phyloP scores from a whole-genome alignment of 2,888 invertebrate species.

The Synanthedon myopaeformis region DNA sequence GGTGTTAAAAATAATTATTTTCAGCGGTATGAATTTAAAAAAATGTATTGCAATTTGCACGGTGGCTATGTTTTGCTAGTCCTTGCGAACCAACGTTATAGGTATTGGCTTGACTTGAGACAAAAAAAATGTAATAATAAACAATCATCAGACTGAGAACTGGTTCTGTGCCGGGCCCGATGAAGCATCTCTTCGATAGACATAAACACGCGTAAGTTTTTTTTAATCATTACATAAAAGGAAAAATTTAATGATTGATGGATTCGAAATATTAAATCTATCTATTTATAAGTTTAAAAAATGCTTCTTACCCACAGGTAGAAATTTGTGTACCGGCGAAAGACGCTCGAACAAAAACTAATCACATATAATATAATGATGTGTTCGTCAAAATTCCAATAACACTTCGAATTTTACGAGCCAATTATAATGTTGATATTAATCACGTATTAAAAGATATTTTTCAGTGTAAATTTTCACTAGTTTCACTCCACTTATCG shows the following conservation, averaged over 20 bases:
- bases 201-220: conserved; percentile 37
- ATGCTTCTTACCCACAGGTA: conserved; percentile 52
- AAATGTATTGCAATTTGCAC: neutral
- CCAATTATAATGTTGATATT: neutral
- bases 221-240: conserved; percentile 32
- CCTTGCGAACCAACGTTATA: neutral
- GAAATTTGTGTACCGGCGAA: conserved; percentile 48
- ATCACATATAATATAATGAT: neutral
- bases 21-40: too few relatives aligned
- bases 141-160: conserved; percentile 56
- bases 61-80: neutral
- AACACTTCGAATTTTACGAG: conserved; percentile 7
- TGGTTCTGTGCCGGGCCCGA: conserved; percentile 39
- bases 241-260: conserved; percentile 22
- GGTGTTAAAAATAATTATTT: too few relatives aligned
- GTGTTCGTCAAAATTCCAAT: neutral
- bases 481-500: conserved; percentile 54
- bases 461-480: conserved; percentile 19
- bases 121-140: conserved; percentile 57
- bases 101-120: conserved; percentile 6
- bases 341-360: conserved; percentile 32
- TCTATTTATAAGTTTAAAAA: conserved; percentile 14
- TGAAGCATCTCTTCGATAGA: conserved; percentile 32
- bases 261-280: conserved; percentile 1
- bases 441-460: neutral